Percentiles rank a stretch among this genome's conserved stretches.
These are phyloP conservation scores for Eonycteris spelaea DNA, from an alignment of 2,113 vertebrate genomes.

Conservation along the genomic window DNA sequence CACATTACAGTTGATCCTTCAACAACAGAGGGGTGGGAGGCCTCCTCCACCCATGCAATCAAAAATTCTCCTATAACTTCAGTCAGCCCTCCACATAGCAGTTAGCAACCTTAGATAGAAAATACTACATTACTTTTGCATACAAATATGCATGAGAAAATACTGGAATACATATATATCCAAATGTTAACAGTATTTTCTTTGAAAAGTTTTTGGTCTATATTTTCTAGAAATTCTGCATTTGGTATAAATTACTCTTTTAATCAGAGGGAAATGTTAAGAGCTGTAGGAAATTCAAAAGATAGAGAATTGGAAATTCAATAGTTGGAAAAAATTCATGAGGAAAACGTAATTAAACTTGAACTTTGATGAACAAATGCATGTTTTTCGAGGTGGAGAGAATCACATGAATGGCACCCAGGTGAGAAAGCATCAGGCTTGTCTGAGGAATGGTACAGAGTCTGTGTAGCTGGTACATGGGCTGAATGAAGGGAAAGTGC, in stretches of 20 bases:
- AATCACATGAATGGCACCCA: not conserved
- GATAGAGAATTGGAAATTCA: not conserved
- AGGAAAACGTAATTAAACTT: not conserved
- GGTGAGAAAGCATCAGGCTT: not conserved
- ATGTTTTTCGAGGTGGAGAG: not conserved
- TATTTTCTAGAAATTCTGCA: not conserved
- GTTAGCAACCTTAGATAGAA: not conserved
- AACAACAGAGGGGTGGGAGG: too few relatives aligned
- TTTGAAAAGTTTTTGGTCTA: not conserved
- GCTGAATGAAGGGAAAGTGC: not conserved
- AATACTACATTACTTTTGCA: not conserved
- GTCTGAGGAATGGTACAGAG: not conserved
- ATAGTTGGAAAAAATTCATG: not conserved
- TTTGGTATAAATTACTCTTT: not conserved
- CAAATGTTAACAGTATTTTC: not conserved
- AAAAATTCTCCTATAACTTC: too few relatives aligned
- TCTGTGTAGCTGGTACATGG: fast-evolving
- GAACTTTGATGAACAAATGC: not conserved
- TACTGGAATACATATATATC: not conserved
- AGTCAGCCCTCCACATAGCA: too few relatives aligned
- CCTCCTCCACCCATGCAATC: too few relatives aligned
- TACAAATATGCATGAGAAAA: not conserved
- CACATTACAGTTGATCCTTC: not conserved
- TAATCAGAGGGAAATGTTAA: not conserved
- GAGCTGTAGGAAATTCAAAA: not conserved